Conservation (phyloP, 2,113 vertebrate species). For the Taxidea taxus region DNA sequence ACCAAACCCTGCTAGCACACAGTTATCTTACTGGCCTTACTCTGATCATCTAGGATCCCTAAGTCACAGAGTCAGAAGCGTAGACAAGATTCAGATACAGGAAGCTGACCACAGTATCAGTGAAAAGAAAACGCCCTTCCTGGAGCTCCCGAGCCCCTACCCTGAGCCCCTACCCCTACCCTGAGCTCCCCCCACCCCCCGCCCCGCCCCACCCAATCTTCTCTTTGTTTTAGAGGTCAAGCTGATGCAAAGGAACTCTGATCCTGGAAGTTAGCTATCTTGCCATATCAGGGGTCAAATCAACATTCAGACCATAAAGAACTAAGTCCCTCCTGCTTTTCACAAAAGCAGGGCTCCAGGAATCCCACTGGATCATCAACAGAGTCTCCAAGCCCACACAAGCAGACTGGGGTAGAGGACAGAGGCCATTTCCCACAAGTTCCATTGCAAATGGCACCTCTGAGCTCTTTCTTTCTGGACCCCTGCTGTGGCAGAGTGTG, state of each 20-base stretch:
- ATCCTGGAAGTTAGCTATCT: not conserved
- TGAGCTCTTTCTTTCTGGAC: not conserved
- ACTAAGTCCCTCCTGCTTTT: not conserved
- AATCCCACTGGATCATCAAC: not conserved
- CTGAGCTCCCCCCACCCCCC: no score
- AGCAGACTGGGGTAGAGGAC: no score
- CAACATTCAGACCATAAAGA: not conserved
- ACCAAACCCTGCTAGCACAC: not conserved
- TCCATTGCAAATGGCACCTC: not conserved
- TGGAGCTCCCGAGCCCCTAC: rapidly evolving
- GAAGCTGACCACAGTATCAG: not conserved
- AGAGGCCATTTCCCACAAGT: not conserved
- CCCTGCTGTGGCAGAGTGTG: not conserved
- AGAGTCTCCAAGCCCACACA: not conserved
- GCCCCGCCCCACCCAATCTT: not conserved
- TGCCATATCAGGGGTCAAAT: not conserved
- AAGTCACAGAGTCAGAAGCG: not conserved
- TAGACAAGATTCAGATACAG: not conserved
- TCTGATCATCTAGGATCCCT: not conserved
- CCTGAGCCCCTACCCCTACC: no score
- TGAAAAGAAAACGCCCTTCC: not conserved
- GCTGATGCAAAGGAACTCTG: not conserved
- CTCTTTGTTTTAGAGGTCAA: not conserved
- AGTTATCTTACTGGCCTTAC: not conserved
- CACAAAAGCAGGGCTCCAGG: not conserved